A percentile compares a stretch with the other conserved stretches of the same genome.
Evolutionary conservation across 2,797 vertebrate species (phyloP).

Genomic region (Lagorchestes hirsutus): DNA sequence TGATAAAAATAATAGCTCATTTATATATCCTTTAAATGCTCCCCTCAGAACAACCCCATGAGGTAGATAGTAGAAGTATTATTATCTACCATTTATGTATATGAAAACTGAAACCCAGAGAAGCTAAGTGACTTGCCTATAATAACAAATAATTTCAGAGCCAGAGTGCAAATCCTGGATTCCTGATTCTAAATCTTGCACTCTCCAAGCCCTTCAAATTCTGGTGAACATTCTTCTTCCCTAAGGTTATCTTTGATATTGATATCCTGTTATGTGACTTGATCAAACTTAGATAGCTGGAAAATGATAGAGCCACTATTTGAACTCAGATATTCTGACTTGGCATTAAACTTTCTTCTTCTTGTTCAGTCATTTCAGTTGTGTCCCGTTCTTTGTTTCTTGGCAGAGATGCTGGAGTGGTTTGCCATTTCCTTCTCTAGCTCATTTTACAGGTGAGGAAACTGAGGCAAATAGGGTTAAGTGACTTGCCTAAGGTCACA

Average conservation of each 20-base stretch:
- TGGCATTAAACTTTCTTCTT: not conserved
- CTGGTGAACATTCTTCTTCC: not conserved
- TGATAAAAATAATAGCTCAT: not conserved
- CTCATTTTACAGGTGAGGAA: not conserved
- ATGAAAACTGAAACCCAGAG: conserved; percentile 4
- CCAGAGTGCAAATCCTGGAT: not conserved
- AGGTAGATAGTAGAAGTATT: not conserved
- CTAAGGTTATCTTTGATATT: not conserved
- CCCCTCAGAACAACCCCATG: not conserved
- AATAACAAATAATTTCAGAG: conserved; percentile 3
- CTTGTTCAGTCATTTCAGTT: not conserved
- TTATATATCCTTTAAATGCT: not conserved
- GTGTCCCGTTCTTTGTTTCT: not conserved
- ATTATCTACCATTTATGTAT: not conserved
- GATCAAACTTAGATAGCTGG: not conserved
- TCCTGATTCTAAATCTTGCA: not conserved
- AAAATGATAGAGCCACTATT: not conserved
- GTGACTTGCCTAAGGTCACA: not conserved
- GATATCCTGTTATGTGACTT: conserved; percentile 19
- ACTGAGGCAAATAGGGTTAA: not conserved
- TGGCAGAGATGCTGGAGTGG: not conserved
- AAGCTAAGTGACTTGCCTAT: not conserved
- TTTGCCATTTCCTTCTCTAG: not conserved
- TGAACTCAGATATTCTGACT: not conserved
- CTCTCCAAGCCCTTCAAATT: not conserved